A percentile compares a stretch with the other conserved stretches of the same genome.
These are phyloP conservation scores for Mustelus asterias DNA, from an alignment of 2,113 vertebrate genomes.

Conservation along the genomic window DNA sequence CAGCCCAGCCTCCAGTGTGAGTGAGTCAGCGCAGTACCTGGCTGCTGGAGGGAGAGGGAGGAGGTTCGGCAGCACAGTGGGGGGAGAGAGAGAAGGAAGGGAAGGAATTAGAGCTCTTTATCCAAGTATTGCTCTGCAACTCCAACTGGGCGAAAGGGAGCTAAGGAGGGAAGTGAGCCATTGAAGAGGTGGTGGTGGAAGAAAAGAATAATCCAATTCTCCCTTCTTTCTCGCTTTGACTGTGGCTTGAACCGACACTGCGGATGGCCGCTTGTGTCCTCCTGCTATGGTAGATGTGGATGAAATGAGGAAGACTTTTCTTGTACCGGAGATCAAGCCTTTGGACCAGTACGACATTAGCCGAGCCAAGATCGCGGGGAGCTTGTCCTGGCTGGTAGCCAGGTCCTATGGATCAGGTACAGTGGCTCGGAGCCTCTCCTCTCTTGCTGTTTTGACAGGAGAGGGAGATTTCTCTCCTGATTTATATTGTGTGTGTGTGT, in stretches of 20 bases:
- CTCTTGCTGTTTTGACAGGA: no score
- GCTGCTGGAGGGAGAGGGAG: no score
- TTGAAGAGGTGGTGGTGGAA: no score
- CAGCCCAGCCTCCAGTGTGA: not conserved
- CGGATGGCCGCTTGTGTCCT: not conserved
- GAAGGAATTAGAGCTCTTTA: not conserved
- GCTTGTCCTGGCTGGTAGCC: slow-evolving; percentile 77
- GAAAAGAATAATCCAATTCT: no score
- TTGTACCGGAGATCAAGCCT: slow-evolving; percentile 79
- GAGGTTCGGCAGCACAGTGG: not conserved
- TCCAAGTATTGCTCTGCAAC: not conserved
- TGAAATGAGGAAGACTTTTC: slow-evolving; percentile 75
- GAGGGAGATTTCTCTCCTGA: not conserved
- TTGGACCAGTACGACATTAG: slow-evolving; percentile 78
- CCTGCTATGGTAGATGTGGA: slow-evolving; percentile 73
- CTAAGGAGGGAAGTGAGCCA: no score
- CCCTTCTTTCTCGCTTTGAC: no score
- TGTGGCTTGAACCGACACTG: not conserved
- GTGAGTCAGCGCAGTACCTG: slow-evolving; percentile 32
- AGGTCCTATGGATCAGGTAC: slow-evolving; percentile 81
- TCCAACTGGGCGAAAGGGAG: no score
- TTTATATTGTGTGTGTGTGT: slow-evolving; percentile 45
- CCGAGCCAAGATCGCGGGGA: slow-evolving; percentile 77
- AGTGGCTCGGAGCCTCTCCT: slow-evolving; percentile 25
- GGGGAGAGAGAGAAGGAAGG: not conserved